phyloP scores from a whole-genome alignment of 2,797 vertebrate genomes.

The Enteromius argenteus region DNA sequence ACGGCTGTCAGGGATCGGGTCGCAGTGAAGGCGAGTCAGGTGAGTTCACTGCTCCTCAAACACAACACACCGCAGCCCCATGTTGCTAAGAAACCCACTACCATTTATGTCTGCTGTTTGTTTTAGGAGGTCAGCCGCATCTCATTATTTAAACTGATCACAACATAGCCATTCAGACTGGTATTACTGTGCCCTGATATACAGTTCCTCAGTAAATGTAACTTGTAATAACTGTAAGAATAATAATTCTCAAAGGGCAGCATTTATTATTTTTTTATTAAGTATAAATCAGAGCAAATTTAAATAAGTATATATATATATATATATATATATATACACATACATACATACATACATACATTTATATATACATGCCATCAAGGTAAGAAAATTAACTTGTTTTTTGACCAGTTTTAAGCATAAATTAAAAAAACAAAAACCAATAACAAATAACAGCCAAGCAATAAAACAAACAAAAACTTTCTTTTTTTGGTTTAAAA shows the following conservation, averaged over 20 bases:
- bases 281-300: neutral
- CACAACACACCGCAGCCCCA: neutral
- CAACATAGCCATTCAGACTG: neutral
- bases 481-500: too few species aligned
- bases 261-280: neutral
- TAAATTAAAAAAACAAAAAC: too few species aligned
- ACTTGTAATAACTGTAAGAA: neutral
- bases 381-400: too few species aligned
- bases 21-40: slow-evolving; percentile 63
- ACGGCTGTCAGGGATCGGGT: slow-evolving; percentile 87
- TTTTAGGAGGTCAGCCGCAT: neutral
- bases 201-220: neutral
- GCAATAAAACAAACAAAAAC: too few species aligned
- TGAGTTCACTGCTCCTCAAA: slow-evolving; percentile 62
- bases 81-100: slow-evolving; percentile 29
- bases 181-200: neutral
- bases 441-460: too few species aligned
- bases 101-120: slow-evolving; percentile 16
- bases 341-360: too few species aligned
- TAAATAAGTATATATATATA: neutral
- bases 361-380: too few species aligned
- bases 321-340: too few species aligned
- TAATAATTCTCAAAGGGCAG: neutral
- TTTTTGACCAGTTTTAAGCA: too few species aligned
- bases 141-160: neutral